Conservation (phyloP, 2,888 invertebrate genomes). For the Cephalotes varians region DNA sequence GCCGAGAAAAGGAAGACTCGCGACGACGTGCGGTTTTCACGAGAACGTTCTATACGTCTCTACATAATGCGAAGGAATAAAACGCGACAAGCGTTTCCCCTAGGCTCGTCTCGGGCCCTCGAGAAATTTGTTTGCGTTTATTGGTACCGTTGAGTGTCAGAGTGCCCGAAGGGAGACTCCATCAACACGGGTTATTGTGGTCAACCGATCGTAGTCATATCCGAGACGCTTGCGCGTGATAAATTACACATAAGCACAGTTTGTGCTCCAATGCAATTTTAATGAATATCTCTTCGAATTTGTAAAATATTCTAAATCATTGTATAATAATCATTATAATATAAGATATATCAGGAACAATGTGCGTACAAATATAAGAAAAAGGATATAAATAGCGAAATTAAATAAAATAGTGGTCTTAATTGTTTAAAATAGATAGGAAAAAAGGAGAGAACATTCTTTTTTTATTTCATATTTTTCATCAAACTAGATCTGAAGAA, state of each 20-base stretch:
- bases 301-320: not conserved
- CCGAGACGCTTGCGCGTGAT: slow-evolving; percentile 37
- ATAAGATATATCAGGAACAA: not conserved
- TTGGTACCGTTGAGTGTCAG: slow-evolving; percentile 62
- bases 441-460: not conserved
- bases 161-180: slow-evolving; percentile 21
- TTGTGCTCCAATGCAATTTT: not conserved
- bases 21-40: slow-evolving; percentile 58
- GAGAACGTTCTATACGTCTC: slow-evolving; percentile 51
- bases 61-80: slow-evolving; percentile 45
- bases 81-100: slow-evolving; percentile 20
- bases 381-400: not conserved
- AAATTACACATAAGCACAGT: slow-evolving; percentile 30
- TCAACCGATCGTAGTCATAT: slow-evolving; percentile 36
- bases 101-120: slow-evolving; percentile 19
- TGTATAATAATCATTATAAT: not conserved
- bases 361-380: not conserved
- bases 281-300: not conserved
- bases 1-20: slow-evolving; percentile 60
- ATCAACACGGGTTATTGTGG: slow-evolving; percentile 53
- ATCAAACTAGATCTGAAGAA: not conserved
- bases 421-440: not conserved
- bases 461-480: not conserved
- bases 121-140: slow-evolving; percentile 78
- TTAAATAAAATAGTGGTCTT: not conserved